These are phyloP conservation scores for Dusona sp. DNA, from an alignment of 2,888 invertebrate genomes.

Conservation along the genomic window DNA sequence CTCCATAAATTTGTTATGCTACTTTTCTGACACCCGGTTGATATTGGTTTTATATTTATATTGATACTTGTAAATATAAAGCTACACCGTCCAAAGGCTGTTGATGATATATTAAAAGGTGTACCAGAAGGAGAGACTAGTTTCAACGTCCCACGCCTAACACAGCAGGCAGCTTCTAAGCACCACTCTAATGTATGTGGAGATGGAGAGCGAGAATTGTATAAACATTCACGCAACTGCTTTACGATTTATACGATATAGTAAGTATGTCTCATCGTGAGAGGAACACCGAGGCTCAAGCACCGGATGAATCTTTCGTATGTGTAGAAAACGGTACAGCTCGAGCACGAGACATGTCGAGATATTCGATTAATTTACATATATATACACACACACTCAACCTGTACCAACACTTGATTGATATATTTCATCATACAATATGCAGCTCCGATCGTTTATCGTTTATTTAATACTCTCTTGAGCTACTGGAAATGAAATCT, in stretches of 20 bases:
- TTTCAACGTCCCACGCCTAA: constrained; percentile 57
- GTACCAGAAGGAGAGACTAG: constrained; percentile 5
- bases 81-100: neutral
- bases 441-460: constrained; percentile 20
- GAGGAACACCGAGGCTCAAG: constrained; percentile 24
- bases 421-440: constrained; percentile 34
- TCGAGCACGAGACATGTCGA: constrained; percentile 39
- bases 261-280: constrained; percentile 27
- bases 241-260: constrained; percentile 47
- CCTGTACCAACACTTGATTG: constrained; percentile 32
- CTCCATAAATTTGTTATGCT: neutral
- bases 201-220: constrained; percentile 39
- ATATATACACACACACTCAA: constrained; percentile 19
- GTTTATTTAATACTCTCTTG: constrained; percentile 19
- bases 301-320: constrained; percentile 59
- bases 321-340: constrained; percentile 28
- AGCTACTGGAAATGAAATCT: constrained; percentile 27
- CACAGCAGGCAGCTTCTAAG: constrained; percentile 57
- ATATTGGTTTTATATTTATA: neutral
- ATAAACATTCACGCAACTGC: constrained; percentile 60
- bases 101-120: constrained; percentile 26
- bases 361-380: constrained; percentile 63
- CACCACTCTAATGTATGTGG: constrained; percentile 44
- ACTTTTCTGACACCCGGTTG: neutral
- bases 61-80: neutral